Percentiles rank a stretch among this genome's conserved stretches.
These are phyloP conservation scores for Trinectes maculatus DNA, from an alignment of 2,113 vertebrate genomes.

Conservation along the genomic window DNA sequence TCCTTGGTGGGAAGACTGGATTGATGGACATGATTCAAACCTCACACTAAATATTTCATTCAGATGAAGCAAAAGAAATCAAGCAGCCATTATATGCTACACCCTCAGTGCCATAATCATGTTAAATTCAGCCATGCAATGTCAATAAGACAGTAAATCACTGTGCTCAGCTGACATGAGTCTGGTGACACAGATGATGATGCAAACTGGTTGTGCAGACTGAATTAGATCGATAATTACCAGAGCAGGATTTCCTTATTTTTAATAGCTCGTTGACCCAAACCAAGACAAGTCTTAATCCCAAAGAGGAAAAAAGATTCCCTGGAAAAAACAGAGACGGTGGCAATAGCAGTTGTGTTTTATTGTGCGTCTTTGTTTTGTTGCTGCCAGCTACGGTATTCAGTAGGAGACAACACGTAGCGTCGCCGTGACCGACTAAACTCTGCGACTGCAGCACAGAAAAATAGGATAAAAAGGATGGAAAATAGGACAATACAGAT, in stretches of 20 bases:
- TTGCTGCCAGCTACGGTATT: background rate
- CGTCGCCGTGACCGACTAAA: constrained; percentile 3
- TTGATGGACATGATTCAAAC: constrained; percentile 11
- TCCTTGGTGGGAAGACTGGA: background rate
- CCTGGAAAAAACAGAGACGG: constrained; percentile 20
- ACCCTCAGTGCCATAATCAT: background rate
- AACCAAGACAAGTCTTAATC: constrained; percentile 16
- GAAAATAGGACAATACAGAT: constrained; percentile 12
- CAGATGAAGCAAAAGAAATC: background rate
- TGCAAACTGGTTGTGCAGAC: constrained; percentile 28
- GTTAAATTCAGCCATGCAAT: constrained; percentile 9
- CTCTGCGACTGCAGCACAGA: background rate
- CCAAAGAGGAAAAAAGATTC: constrained; percentile 13
- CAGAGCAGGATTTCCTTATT: constrained; percentile 1
- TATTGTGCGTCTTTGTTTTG: background rate
- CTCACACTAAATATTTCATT: background rate
- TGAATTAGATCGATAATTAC: constrained; percentile 39
- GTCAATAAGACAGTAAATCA: constrained; percentile 21
- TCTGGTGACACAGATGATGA: constrained; percentile 14
- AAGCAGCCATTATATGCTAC: background rate
- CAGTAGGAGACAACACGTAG: background rate
- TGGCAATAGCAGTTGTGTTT: background rate
- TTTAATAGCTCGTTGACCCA: constrained; percentile 13
- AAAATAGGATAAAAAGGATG: no score
- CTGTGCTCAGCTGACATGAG: background rate